phyloP scores from a whole-genome alignment of 2,113 vertebrate genomes.

The Microcebus tavaratra region DNA sequence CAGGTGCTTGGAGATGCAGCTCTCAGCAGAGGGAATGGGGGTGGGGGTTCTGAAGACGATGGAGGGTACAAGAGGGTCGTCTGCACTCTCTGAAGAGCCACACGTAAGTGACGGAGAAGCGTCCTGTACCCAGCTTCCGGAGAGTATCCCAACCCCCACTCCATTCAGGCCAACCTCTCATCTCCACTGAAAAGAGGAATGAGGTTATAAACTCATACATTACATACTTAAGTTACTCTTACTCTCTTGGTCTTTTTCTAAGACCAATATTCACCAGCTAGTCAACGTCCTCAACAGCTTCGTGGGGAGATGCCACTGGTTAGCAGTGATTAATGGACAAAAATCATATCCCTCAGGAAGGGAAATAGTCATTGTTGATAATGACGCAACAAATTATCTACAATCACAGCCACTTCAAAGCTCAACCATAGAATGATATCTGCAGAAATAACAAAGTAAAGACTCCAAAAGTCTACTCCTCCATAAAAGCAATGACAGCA shows the following conservation, averaged over 20 bases:
- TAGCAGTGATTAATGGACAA: background rate
- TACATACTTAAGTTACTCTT: background rate
- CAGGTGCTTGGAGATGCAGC: background rate
- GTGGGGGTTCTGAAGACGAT: too few species aligned
- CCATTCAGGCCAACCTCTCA: background rate
- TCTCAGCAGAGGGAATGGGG: background rate
- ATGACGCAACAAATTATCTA: background rate
- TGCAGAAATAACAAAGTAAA: background rate
- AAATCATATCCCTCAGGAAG: background rate
- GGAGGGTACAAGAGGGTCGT: too few species aligned
- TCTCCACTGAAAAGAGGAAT: background rate
- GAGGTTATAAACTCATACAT: background rate
- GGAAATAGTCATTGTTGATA: background rate
- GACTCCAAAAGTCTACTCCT: background rate
- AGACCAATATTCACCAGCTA: background rate
- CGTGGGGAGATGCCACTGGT: background rate
- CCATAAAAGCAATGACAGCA: background rate
- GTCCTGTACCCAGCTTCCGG: background rate
- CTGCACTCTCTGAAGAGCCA: background rate
- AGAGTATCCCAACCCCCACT: too few species aligned
- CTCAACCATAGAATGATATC: background rate
- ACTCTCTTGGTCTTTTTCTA: background rate
- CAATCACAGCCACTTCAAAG: background rate
- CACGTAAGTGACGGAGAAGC: background rate
- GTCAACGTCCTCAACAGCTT: background rate